Conservation (phyloP, 2,797 vertebrate species). For the Crenichthys baileyi region DNA sequence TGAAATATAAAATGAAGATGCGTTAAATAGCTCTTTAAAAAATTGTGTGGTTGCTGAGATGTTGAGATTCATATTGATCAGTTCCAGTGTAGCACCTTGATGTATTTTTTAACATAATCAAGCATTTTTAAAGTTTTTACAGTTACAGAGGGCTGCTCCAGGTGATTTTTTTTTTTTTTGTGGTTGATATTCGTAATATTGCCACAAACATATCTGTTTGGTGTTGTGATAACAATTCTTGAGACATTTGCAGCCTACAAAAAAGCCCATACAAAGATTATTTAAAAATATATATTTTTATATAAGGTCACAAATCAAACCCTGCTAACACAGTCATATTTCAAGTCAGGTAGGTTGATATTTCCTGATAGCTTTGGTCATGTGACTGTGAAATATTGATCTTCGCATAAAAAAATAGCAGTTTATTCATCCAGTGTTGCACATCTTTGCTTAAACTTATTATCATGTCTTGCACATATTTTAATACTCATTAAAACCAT, state of each 20-base stretch:
- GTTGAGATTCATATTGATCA: constrained; percentile 19
- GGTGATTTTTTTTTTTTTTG: constrained; percentile 22
- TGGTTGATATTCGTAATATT: background rate
- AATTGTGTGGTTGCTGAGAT: too few relatives aligned
- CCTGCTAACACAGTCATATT: constrained; percentile 4
- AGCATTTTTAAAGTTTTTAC: constrained; percentile 34
- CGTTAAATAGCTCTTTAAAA: too few relatives aligned
- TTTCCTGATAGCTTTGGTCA: constrained; percentile 18
- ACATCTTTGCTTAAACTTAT: background rate
- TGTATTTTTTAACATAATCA: constrained; percentile 55
- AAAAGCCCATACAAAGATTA: background rate
- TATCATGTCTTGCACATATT: background rate
- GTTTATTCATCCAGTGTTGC: background rate
- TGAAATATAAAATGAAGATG: too few relatives aligned
- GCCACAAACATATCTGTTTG: constrained; percentile 13
- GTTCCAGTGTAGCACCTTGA: constrained; percentile 22
- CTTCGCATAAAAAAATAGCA: background rate
- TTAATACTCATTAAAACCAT: constrained; percentile 10
- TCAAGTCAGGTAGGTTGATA: constrained; percentile 2
- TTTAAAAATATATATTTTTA: too few relatives aligned
- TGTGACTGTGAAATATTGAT: constrained; percentile 22
- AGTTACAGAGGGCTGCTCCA: constrained; percentile 27
- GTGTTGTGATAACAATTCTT: constrained; percentile 26
- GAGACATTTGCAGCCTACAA: constrained; percentile 13
- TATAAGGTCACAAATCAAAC: background rate